Base-by-base conservation (phyloP, 2,797 vertebrate species). In the Meriones psammophilus region DNA sequence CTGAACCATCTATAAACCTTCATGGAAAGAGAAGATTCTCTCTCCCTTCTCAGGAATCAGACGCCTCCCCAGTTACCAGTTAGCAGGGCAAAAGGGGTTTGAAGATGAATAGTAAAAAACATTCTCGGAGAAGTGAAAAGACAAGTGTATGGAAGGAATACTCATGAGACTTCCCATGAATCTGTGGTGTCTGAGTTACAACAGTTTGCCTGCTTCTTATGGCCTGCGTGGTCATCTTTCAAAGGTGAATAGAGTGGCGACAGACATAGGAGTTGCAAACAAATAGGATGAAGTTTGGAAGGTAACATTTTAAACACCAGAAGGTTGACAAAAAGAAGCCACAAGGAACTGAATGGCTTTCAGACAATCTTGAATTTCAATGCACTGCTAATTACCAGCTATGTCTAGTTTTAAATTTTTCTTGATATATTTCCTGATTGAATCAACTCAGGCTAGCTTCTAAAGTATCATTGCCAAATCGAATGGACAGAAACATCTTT, bases 391-490 rank as follows among this genome's bases (percentile, higher is more conserved):
- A 71, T 85, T 80, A 76, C 18, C 1, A 3, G 42, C n/a, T 88
- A 33, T 62, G 15, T 66, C 62, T 90, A 33, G 42, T 66, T 26
- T 77, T 83, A 50, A 26, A 14, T 17, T 89, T 18, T 24, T n/a
- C 46, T 94, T 94, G 30, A 12, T 94, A 58, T 89, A 89, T 26
- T 92, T 97, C 91, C 68, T 83, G 9, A 84, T 2, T 81, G 62
- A 92, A 92, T 66, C 8, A 85, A 78, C 18, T 69, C 13, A 42
- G 86, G 33, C 4, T 78, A 93, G 24, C 62, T 36, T 92, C 97
- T 80, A 85, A 95, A 83, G 77, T 50, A 88, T 73, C 13, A 0
- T 76, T 66, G 68, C 3, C 14, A 9, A 85, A 60, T 33, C 94
- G 62, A 83, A 79, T 33, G 88, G 28, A 84, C 69, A 83, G 6